Base-by-base conservation (phyloP, 2,113 vertebrate species). In the Toxotes jaculatrix region DNA sequence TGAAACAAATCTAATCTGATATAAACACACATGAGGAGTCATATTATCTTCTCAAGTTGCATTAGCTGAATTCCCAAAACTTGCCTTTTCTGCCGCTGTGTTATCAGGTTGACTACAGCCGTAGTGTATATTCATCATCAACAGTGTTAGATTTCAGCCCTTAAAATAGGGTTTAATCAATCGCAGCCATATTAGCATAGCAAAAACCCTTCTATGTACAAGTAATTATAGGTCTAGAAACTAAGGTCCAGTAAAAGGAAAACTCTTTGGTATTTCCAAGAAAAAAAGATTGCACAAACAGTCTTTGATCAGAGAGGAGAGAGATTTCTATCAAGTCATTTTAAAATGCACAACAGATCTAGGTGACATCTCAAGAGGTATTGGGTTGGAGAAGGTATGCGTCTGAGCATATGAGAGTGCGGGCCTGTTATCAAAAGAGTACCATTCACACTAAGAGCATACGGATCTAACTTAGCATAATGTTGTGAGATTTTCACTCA, bases 391-490 rank as follows among this genome's bases (percentile, higher is more conserved):
- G 69, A 87, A 74, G 67, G 74, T 77, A 82, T 76, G 82, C 45
- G 40, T 74, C 73, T 23, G 55, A 88, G 70, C 70, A 36, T 63
- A 72, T 47, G 55, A 88, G 68, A 71, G 79, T 40, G 77, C 49
- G 38, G 86, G 86, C 73, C 77, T 87, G 85, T 88, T 93, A 92
- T 92, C 89, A 88, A 84, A 89, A 89, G 77, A 69, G 80, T 88
- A 93, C 90, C 89, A 88, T 92, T 94, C 87, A 91, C 77, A 79
- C 76, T 23, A 62, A 51, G 31, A 84, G 85, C 82, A 79, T 69
- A 83, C 84, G 81, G 87, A 89, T 92, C 75, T 70, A 81, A 83
- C 80, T 91, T 89, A 86, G 87, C 87, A 90, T 93, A 92, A 90
- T 86, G 86, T 88, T 45, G 53, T 78, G 85, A 94, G 91, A 92